Evolutionary conservation across 2,888 invertebrate genomes (phyloP), one percentile per base, ranked within the genome.

Genomic region (Pasiphila rectangulata): DNA sequence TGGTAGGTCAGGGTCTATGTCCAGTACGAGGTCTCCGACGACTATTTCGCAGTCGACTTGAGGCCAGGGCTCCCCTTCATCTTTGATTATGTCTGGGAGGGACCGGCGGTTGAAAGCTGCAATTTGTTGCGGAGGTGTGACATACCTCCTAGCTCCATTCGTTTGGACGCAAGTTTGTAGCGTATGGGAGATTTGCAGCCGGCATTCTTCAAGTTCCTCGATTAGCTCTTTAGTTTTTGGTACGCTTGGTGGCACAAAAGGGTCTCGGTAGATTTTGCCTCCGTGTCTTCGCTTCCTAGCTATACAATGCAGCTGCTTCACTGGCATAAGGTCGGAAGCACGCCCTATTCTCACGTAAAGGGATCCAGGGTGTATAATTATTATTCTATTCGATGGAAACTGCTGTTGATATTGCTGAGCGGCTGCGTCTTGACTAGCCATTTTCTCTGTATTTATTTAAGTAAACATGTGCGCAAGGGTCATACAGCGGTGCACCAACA

Each of bases 311-410:
- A 97, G 89, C 46, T 97, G 90, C 23, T 94, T 94, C 43, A 94
- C 91, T 5, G 98, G 98, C 71, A 95, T 92, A 2, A 96, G 87
- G 77, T 98, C 98, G 0, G 97, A 96, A 1, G 98, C 97, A 62
- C 96, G 87, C 0, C 98, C 98, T 70, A 98, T 95, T 52, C 97
- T 90, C 15, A 98, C 90, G 76, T 96, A 94, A 35, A 95, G 91
- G 0, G 98, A 98, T 4, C 98, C 98, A 12, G 98, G 98, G 72
- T 98, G 98, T 44, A 98, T 96, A n/a, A 98, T 94, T 48, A 98
- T 94, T 27, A 96, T 94, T 50, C 94, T 93, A 64, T 95, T 94
- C 0, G 95, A 93, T 63, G 94, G 93, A 54, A 94, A 91, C 75
- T 93, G n/a, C n/a, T n/a, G 92, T 86, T 93, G 79, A 54, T 89